Base-by-base conservation (phyloP, 2,797 vertebrate genomes). In the Hirundo rustica region DNA sequence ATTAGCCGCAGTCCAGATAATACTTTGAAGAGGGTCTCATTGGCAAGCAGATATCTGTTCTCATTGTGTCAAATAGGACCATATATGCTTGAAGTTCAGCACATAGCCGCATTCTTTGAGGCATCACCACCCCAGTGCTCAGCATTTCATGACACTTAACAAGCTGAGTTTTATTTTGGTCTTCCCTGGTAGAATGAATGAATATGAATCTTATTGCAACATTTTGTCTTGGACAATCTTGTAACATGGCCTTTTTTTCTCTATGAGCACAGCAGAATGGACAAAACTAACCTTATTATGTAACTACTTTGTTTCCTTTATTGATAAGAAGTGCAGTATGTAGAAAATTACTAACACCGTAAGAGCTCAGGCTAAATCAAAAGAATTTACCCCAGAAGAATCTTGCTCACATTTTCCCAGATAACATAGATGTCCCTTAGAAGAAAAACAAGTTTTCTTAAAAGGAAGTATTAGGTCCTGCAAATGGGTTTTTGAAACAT, bases 301-400 rank as follows among this genome's bases (percentile, higher is more conserved):
- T 77, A 21, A 80, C 32, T 77, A 29, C 22, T 81, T 95, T 62
- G 40, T 81, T 97, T 93, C 71, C 74, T 88, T 92, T 91, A 75
- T 47, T 71, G 72, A 57, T 89, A 93, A 91, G 40, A 89, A 87
- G 27, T 34, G 42, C 15, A 71, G 26, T 70, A 70, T 67, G 40
- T 53, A 88, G 79, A 95, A 95, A 95, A 85, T 32, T 18, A 87
- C 45, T 65, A 80, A 34, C 38, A 60, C 25, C 7, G 3, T 66
- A 89, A 90, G 30, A 95, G 8, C 45, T 88, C 57, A 83, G 64
- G 61, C 30, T 44, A 50, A 97, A 97, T 42, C 29, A 79, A 72
- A 94, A 72, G 22, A 22, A 55, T 93, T 92, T 93, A 93, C 13
- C 13, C 38, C 42, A 74, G 53, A 85, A 92, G 70, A 76, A 55